Evolutionary conservation across 2,797 vertebrate species (phyloP), one percentile per base, ranked within the genome.

Genomic region (Myripristis jacobus): DNA sequence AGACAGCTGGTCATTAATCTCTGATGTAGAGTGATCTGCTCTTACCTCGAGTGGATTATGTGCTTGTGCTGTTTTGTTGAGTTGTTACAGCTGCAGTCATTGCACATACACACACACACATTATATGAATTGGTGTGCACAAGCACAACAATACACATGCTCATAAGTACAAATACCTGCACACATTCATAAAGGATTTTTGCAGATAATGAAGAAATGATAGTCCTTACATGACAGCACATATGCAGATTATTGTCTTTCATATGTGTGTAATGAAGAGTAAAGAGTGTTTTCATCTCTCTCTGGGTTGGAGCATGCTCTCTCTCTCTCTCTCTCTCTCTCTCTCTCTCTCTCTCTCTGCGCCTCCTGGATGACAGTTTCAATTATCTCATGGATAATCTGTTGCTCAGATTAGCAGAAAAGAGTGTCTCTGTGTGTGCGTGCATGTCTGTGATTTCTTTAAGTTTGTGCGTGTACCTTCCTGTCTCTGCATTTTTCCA

Each of bases 311-410:
- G n/a, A n/a, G n/a, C n/a, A n/a, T n/a, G n/a, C n/a, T n/a, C n/a
- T n/a, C n/a, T n/a, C n/a, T n/a, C n/a, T n/a, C n/a, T n/a, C n/a
- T n/a, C n/a, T n/a, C n/a, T n/a, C n/a, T n/a, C n/a, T n/a, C n/a
- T n/a, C n/a, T n/a, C n/a, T n/a, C n/a, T n/a, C n/a, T n/a, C n/a
- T n/a, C n/a, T n/a, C n/a, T n/a, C n/a, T n/a, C n/a, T n/a, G n/a
- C n/a, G n/a, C n/a, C n/a, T n/a, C n/a, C n/a, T n/a, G n/a, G n/a
- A n/a, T n/a, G n/a, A n/a, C n/a, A n/a, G 66, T 66, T 87, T 73
- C 69, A 78, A 85, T 87, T 89, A 91, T 85, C 82, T 87, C 79
- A 59, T 66, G 44, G 81, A 84, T 89, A 90, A 86, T 83, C 84
- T 79, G 34, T 83, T 80, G 79, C 73, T 79, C 64, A 81, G 79